A percentile compares a stretch with the other conserved stretches of the same genome.
phyloP scores from a whole-genome alignment of 2,113 vertebrate genomes.

The Clarias magur region DNA sequence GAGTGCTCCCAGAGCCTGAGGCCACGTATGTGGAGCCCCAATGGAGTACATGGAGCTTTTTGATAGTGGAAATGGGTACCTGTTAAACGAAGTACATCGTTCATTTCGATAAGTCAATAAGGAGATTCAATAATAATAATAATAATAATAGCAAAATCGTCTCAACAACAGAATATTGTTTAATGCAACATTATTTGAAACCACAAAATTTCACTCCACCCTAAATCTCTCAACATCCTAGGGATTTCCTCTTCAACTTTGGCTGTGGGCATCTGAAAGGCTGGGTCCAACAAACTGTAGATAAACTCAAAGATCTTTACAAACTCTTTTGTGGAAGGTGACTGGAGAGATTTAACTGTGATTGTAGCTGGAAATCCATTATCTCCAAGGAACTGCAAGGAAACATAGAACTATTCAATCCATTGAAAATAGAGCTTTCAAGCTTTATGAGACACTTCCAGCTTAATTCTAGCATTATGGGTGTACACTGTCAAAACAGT shows the following conservation, averaged over 20 bases:
- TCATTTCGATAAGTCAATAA: not conserved
- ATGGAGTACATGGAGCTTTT: conserved; percentile 97
- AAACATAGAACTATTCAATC: not conserved
- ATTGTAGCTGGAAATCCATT: conserved; percentile 80
- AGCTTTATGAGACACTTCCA: not conserved
- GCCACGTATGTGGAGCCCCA: conserved; percentile 95
- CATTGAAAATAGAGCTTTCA: not conserved
- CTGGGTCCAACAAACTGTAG: conserved; percentile 83
- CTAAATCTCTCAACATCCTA: conserved; percentile 83
- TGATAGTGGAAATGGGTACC: conserved; percentile 91
- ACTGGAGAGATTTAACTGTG: conserved; percentile 86
- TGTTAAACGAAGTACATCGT: conserved; percentile 51
- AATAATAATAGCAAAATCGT: not conserved
- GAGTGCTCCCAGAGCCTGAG: conserved; percentile 88
- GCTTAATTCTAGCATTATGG: not conserved
- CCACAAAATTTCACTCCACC: conserved; percentile 71
- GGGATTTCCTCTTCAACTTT: conserved; percentile 97
- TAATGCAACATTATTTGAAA: not conserved
- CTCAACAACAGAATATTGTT: not conserved
- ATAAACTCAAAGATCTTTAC: conserved; percentile 93
- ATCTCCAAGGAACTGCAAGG: conserved; percentile 82
- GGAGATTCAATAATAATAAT: not conserved
- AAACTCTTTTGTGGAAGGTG: conserved; percentile 93
- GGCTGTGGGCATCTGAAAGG: conserved; percentile 83
- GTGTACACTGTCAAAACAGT: not conserved